Percentiles rank a stretch among this genome's conserved stretches.
Conservation (phyloP, 2,797 vertebrate species). For the Muscicapa striata region DNA sequence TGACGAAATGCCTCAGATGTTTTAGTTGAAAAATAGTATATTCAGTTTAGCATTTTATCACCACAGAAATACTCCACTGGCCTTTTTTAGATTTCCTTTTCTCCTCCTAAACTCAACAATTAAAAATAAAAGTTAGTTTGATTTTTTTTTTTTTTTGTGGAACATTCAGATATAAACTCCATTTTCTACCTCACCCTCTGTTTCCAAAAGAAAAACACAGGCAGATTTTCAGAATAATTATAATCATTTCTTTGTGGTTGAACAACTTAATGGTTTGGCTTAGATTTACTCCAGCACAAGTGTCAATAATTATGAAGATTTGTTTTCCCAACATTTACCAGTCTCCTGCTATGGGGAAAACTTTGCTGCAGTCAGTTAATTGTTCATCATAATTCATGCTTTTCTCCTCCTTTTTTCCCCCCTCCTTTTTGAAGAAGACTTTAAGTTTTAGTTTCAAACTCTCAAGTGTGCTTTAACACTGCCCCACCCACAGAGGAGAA, state of each 20-base stretch:
- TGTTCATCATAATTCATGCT: background rate
- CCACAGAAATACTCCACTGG: background rate
- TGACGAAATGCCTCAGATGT: background rate
- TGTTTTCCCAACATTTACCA: slow-evolving; percentile 31
- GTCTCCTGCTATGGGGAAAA: slow-evolving; percentile 3
- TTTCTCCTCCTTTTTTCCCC: rapidly evolving
- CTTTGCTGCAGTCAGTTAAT: background rate
- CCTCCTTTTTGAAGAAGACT: background rate
- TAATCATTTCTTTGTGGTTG: slow-evolving; percentile 10
- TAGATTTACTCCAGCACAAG: slow-evolving; percentile 32
- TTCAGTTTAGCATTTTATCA: background rate
- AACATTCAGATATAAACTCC: background rate
- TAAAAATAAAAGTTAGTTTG: background rate
- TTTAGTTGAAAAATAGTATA: background rate
- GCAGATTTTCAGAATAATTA: slow-evolving; percentile 24
- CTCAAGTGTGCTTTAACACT: background rate
- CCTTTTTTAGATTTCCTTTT: background rate
- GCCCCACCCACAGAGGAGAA: background rate
- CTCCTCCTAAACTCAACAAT: background rate
- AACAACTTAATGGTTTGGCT: slow-evolving; percentile 25
- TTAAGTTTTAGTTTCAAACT: background rate
- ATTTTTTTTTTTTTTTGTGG: background rate
- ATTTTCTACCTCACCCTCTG: background rate
- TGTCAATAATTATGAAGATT: slow-evolving; percentile 48
- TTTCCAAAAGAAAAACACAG: background rate